Evolutionary conservation across 2,113 vertebrate genomes (phyloP), one percentile per base, ranked within the genome.

Genomic region (Hystrix cristata): DNA sequence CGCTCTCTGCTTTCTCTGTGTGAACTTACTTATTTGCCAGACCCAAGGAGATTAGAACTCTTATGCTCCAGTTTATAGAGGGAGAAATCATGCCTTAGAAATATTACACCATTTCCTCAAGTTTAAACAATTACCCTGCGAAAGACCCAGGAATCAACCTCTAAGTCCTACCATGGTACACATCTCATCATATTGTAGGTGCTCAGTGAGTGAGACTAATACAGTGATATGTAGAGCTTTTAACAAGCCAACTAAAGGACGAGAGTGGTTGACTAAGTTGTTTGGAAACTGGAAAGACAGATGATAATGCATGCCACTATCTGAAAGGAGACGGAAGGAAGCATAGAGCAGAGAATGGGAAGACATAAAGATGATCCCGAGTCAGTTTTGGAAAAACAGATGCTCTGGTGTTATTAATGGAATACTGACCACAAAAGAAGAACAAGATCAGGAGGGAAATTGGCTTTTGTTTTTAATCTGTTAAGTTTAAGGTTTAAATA

Each of bases 391-490:
- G 27, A 53, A 69, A 65, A 71, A 57, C 38, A n/a, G 31, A 86
- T n/a, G 18, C 27, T 62, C 0, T 62, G 51, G 19, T 62, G 7
- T 14, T 38, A 34, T 67, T 67, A 78, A 62, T 9, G 9, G 34
- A 92, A 57, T 76, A 23, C 34, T 84, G 14, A 55, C 3, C 11
- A 86, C 5, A 38, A 55, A 71, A 69, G 14, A 69, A 25, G 6
- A 57, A 7, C 3, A 83, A 53, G 19, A 38, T 89, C 43, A 46
- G 29, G 3, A 76, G 4, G 53, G 2, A 90, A 83, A 23, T 25
- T 65, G 23, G 31, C 18, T 92, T 92, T 93, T 82, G 16, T 38
- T 95, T 96, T 87, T 62, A 38, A 43, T 53, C 53, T 59, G 6
- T 2, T 86, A 29, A 46, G 0, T 57, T 67, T 89, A 46, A 48